phyloP scores from a whole-genome alignment of 2,888 invertebrate species.

The Nemotelus nigrinus region DNA sequence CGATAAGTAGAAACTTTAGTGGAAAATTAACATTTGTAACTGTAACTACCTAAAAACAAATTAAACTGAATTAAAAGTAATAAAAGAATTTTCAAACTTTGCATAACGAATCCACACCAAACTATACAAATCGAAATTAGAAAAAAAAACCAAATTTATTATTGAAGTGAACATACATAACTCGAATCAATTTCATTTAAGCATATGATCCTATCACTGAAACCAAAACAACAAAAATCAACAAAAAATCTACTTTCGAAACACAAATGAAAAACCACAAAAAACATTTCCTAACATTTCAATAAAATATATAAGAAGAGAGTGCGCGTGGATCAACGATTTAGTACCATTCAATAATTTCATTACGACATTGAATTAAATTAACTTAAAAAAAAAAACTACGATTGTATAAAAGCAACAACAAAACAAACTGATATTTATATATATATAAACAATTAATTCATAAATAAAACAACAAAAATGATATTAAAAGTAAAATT shows the following conservation, averaged over 20 bases:
- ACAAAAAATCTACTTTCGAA: conserved; percentile 38
- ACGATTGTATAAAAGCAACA: conserved; percentile 31
- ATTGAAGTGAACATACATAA: conserved; percentile 48
- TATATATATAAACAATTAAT: conserved; percentile 13
- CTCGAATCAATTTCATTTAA: conserved; percentile 44
- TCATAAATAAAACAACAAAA: conserved; percentile 29
- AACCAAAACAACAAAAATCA: conserved; percentile 35
- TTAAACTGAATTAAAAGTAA: neutral
- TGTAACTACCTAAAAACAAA: conserved; percentile 26
- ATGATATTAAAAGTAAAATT: conserved; percentile 22
- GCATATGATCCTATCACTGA: neutral
- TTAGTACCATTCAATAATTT: conserved; percentile 28
- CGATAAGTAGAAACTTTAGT: conserved; percentile 30
- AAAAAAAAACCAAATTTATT: conserved; percentile 49
- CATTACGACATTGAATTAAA: conserved; percentile 28
- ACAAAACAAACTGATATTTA: conserved; percentile 35
- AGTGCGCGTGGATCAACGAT: conserved; percentile 52
- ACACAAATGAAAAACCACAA: conserved; percentile 49
- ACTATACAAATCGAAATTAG: conserved; percentile 20
- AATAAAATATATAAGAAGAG: conserved; percentile 40
- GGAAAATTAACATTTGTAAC: conserved; percentile 34
- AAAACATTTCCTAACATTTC: conserved; percentile 32
- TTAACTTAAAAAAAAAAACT: conserved; percentile 11
- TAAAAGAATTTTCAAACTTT: neutral
- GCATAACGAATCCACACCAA: neutral